Evolutionary conservation across 2,113 vertebrate genomes (phyloP).

Genomic region (Polypterus bichir): DNA sequence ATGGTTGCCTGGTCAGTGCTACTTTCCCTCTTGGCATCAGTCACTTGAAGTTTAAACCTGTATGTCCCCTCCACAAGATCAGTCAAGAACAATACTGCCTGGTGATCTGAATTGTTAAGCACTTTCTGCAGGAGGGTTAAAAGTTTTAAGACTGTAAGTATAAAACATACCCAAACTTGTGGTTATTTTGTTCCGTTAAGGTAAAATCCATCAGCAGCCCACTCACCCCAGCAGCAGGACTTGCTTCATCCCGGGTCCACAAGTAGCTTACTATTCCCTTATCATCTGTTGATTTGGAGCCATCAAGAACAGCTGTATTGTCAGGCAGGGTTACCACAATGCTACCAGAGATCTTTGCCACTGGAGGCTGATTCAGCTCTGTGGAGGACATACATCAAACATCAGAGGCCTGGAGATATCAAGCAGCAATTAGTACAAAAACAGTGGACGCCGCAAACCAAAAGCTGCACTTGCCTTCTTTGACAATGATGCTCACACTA

Average conservation of each 20-base stretch:
- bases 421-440: no score
- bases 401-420: not conserved
- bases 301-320: constrained; percentile 70
- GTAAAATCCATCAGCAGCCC: no score
- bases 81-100: constrained; percentile 77
- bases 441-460: no score
- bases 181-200: no score
- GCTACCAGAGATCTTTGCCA: constrained; percentile 66
- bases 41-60: constrained; percentile 79
- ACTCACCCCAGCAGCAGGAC: constrained; percentile 88
- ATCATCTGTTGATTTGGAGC: constrained; percentile 81
- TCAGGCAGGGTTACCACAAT: constrained; percentile 65
- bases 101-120: constrained; percentile 86
- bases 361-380: constrained; percentile 79
- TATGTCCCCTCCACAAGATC: constrained; percentile 90
- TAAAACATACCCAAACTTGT: no score
- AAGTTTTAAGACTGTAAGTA: not conserved
- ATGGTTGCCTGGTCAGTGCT: constrained; percentile 57
- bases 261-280: constrained; percentile 75
- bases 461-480: constrained; percentile 57
- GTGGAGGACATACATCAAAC: constrained; percentile 1
- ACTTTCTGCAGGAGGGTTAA: constrained; percentile 61
- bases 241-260: constrained; percentile 79
- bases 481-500: constrained; percentile 77
- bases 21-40: constrained; percentile 86